Evolutionary conservation across 2,888 invertebrate species (phyloP), one percentile per base, ranked within the genome.

Genomic region (Calameuta filiformis): DNA sequence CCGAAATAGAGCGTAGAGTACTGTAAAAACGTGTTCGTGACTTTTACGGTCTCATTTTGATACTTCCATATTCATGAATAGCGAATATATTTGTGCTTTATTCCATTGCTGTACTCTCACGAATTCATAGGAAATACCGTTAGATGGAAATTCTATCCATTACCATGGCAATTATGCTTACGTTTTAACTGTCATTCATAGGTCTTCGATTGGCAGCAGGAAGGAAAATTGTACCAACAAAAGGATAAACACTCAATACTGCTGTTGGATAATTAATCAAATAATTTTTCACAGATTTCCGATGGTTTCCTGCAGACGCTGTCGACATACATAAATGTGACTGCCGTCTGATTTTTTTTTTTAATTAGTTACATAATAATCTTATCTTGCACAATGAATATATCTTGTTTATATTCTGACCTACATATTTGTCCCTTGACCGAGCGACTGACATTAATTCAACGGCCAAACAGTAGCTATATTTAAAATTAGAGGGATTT

Each of bases 401-500:
- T 74, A 37, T 74, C 34, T 35, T 35, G 35, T 37, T 74, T 74
- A 74, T 34, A 74, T 37, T 33, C 35, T 74, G 74, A 35, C 37
- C 74, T 37, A 74, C 34, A 71, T 35, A 37, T 74, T 23, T 74
- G 15, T 74, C 35, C 35, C 74, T 37, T 35, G 74, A 74, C 74
- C 35, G n/a, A 35, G 35, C 3, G 35, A 74, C 23, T 74, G 34
- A 37, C 37, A 35, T 74, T 35, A 35, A 35, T 37, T 74, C 37
- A 23, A 74, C 35, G 12, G 74, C 30, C 74, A 74, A 35, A 31
- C 71, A 33, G 31, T 56, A 23, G 56, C 71, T 15, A 71, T 34
- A 31, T 15, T 71, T 34, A 71, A 71, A 31, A 31, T 71, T 1
- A 31, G 15, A 56, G 56, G 9, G 56, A 23, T 23, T 56, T 56